Conservation (phyloP, 2,888 invertebrate species). For the Tenthredo distinguenda region DNA sequence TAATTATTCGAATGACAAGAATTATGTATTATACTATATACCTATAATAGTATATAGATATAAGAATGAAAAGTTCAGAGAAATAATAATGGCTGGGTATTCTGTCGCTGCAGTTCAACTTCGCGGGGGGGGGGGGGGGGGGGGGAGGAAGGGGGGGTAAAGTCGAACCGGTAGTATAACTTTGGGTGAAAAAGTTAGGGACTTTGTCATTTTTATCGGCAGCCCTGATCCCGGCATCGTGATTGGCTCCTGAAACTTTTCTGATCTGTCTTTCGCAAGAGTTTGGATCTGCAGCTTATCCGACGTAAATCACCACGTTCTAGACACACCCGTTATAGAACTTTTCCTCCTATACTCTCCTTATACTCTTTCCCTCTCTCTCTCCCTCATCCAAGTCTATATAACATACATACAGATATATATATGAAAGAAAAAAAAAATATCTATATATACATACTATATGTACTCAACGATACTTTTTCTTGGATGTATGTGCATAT, state of each 20-base stretch:
- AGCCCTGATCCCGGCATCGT: conserved; percentile 67
- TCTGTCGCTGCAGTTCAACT: not conserved
- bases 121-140: not conserved
- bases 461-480: not conserved
- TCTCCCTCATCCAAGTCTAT: not conserved
- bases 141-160: not conserved
- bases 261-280: conserved; percentile 71
- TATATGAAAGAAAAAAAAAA: not conserved
- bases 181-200: conserved; percentile 64
- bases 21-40: not conserved
- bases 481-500: not conserved
- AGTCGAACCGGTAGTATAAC: conserved; percentile 29
- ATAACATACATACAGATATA: not conserved
- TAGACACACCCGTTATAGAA: conserved; percentile 55
- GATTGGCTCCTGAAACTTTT: conserved; percentile 74
- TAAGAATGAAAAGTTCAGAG: not conserved
- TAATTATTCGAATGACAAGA: not conserved
- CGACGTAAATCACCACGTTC: conserved; percentile 55
- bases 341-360: conserved; percentile 37
- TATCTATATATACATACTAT: not conserved
- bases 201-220: conserved; percentile 77
- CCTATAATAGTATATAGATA: not conserved
- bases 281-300: conserved; percentile 55
- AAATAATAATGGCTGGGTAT: not conserved
- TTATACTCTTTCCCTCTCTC: conserved; percentile 16